phyloP scores from a whole-genome alignment of 1,140 invertebrate genomes.

The Limonius californicus region DNA sequence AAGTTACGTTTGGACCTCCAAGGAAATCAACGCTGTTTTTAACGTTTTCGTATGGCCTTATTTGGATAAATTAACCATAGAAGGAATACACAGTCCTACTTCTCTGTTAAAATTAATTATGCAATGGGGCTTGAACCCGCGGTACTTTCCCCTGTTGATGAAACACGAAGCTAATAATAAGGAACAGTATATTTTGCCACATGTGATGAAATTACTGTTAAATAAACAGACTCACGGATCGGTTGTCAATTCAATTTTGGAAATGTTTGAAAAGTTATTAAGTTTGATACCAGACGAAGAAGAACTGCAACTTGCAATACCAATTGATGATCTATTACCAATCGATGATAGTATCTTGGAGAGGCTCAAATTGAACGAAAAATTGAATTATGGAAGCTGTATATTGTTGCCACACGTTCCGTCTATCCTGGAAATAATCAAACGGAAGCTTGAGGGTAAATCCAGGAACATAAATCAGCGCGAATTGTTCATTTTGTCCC shows the following conservation, averaged over 20 bases:
- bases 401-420: conserved; percentile 71
- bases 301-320: conserved; percentile 34
- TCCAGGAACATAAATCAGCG: conserved; percentile 59
- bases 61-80: conserved; percentile 68
- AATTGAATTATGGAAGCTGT: conserved; percentile 67
- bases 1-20: conserved; percentile 64
- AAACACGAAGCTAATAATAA: conserved; percentile 52
- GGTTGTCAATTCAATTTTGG: conserved; percentile 69
- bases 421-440: conserved; percentile 67
- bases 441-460: conserved; percentile 57
- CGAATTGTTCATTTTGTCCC: conserved; percentile 76
- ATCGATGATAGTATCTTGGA: conserved; percentile 34
- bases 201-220: conserved; percentile 66
- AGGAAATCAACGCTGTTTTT: conserved; percentile 74
- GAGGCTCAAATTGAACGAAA: conserved; percentile 42
- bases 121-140: conserved; percentile 71
- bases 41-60: conserved; percentile 77
- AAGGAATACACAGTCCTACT: conserved; percentile 81
- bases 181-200: conserved; percentile 56
- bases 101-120: conserved; percentile 73
- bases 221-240: conserved; percentile 60
- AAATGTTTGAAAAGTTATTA: conserved; percentile 76
- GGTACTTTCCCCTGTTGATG: conserved; percentile 68
- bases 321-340: conserved; percentile 17
- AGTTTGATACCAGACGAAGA: conserved; percentile 58